phyloP scores from a whole-genome alignment of 2,888 invertebrate species.

The Mactromeris polynyma region DNA sequence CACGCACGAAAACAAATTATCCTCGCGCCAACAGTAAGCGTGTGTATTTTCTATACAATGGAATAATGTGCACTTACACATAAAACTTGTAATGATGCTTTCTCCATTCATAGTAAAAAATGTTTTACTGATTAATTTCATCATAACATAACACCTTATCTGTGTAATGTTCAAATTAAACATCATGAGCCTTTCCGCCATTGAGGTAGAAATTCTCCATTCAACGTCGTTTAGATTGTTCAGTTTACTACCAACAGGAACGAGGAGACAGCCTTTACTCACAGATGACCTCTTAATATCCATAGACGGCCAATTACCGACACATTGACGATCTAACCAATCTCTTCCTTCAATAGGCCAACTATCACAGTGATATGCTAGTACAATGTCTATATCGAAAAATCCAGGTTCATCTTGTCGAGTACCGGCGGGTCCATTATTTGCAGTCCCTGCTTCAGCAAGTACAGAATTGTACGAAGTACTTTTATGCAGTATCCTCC shows the following conservation, averaged over 20 bases:
- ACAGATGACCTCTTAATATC: background rate
- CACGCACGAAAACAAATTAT: background rate
- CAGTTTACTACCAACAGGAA: constrained; percentile 12
- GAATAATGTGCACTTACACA: constrained; percentile 11
- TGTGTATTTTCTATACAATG: background rate
- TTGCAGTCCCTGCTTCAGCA: background rate
- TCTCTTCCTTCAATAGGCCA: constrained; percentile 6
- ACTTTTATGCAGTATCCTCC: constrained; percentile 15
- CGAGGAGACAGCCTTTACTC: constrained; percentile 11
- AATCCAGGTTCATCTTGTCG: background rate
- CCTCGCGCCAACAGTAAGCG: background rate
- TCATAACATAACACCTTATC: background rate
- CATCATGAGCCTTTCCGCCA: constrained; percentile 13
- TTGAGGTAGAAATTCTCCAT: constrained; percentile 29
- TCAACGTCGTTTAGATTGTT: background rate
- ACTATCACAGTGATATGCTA: background rate
- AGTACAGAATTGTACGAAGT: background rate
- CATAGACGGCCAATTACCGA: background rate
- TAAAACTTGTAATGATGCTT: background rate
- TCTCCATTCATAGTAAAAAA: background rate
- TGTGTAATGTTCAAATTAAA: constrained; percentile 18
- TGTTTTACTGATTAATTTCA: constrained; percentile 14
- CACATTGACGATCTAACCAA: constrained; percentile 12
- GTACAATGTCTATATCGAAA: background rate
- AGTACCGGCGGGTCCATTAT: background rate